Evolutionary conservation across 2,797 vertebrate species (phyloP).

Genomic region (Karalla daura): DNA sequence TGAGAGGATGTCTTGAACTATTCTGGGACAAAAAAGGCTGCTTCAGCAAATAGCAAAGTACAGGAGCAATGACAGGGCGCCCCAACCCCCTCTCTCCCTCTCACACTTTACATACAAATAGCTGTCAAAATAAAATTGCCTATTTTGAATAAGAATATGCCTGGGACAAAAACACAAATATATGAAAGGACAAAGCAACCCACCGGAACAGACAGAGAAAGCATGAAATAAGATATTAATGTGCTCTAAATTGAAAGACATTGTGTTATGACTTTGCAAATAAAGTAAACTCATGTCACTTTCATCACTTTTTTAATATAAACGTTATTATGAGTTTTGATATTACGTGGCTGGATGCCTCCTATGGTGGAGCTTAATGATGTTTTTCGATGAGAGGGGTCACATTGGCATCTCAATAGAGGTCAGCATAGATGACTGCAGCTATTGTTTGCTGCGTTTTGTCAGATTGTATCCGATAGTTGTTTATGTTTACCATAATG

Average conservation of each 20-base stretch:
- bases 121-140: slow-evolving; percentile 86
- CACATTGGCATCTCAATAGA: slow-evolving; percentile 6
- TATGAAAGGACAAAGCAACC: slow-evolving; percentile 71
- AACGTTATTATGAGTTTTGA: slow-evolving; percentile 49
- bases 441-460: neutral
- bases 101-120: slow-evolving; percentile 86
- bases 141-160: slow-evolving; percentile 80
- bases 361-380: slow-evolving; percentile 4
- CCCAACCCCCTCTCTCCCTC: neutral
- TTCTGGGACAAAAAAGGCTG: slow-evolving; percentile 70
- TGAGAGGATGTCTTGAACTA: slow-evolving; percentile 71
- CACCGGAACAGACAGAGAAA: slow-evolving; percentile 71
- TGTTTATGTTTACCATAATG: neutral
- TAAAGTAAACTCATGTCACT: slow-evolving; percentile 69
- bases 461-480: neutral
- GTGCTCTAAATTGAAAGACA: slow-evolving; percentile 70
- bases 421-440: slow-evolving; percentile 20
- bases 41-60: slow-evolving; percentile 80
- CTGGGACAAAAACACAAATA: slow-evolving; percentile 71
- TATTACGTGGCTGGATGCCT: slow-evolving; percentile 13
- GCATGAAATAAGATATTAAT: slow-evolving; percentile 81
- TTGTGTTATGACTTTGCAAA: slow-evolving; percentile 65
- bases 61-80: slow-evolving; percentile 66
- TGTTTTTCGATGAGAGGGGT: slow-evolving; percentile 28
- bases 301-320: slow-evolving; percentile 59